These are phyloP conservation scores for Zaprionus davidi DNA, from an alignment of 1,140 invertebrate genomes.

Conservation along the genomic window DNA sequence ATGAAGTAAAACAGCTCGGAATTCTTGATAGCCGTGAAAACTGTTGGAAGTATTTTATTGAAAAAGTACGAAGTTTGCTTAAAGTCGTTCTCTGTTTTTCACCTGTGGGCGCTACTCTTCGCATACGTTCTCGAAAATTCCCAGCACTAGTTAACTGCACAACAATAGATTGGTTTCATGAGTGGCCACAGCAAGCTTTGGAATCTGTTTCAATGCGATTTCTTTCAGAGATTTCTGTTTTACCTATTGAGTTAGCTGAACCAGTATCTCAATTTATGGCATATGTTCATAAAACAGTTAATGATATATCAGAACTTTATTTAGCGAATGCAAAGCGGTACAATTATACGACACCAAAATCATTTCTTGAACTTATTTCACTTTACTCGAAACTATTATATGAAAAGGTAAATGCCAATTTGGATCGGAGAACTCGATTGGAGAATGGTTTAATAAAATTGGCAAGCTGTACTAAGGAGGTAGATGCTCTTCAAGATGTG, in stretches of 20 bases:
- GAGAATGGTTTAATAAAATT: conserved; percentile 95
- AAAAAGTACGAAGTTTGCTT: conserved; percentile 90
- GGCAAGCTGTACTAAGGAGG: conserved; percentile 92
- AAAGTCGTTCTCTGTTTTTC: conserved; percentile 96
- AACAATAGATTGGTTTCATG: conserved; percentile 97
- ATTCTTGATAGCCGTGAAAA: conserved; percentile 95
- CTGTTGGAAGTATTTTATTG: conserved; percentile 98
- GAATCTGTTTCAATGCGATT: conserved; percentile 94
- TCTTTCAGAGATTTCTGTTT: conserved; percentile 89
- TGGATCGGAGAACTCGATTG: conserved; percentile 91
- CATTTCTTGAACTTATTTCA: conserved; percentile 96
- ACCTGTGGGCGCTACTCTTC: conserved; percentile 93
- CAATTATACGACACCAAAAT: conserved; percentile 98
- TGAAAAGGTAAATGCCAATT: conserved; percentile 91
- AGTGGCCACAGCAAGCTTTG: conserved; percentile 96
- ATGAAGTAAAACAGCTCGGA: conserved; percentile 91
- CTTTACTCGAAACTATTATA: conserved; percentile 93
- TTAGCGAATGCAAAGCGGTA: conserved; percentile 94
- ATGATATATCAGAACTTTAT: conserved; percentile 93
- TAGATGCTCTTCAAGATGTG: conserved; percentile 87
- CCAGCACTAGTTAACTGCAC: conserved; percentile 97
- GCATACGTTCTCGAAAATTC: conserved; percentile 95
- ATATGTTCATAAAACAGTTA: conserved; percentile 94
- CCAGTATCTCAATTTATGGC: conserved; percentile 95
- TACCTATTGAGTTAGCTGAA: conserved; percentile 87